A percentile compares a stretch with the other conserved stretches of the same genome.
Conservation (phyloP, 1,140 invertebrate species). For the Metaphire vulgaris region DNA sequence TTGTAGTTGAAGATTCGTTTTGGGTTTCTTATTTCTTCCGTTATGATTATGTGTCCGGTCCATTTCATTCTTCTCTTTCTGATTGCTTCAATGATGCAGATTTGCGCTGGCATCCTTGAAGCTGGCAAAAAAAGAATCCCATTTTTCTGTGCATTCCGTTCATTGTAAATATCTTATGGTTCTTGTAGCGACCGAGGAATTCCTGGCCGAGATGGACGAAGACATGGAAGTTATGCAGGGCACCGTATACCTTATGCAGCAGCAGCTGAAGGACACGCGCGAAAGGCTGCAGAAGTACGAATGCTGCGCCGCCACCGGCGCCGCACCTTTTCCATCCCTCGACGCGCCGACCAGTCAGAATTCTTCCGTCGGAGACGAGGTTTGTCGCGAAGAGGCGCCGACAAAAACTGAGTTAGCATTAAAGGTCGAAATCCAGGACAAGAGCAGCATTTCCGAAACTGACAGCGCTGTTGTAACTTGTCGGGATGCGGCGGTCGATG, state of each 20-base stretch:
- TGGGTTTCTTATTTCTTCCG: too few relatives aligned
- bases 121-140: too few relatives aligned
- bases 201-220: constrained; percentile 90
- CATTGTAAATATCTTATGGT: too few relatives aligned
- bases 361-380: neutral
- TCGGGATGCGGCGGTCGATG: neutral
- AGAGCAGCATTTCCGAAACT: neutral
- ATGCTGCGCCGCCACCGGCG: neutral
- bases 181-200: constrained; percentile 85
- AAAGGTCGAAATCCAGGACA: neutral
- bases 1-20: too few relatives aligned
- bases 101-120: too few relatives aligned
- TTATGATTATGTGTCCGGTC: too few relatives aligned
- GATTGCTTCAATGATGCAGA: too few relatives aligned
- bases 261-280: constrained; percentile 62
- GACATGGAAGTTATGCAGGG: constrained; percentile 98
- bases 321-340: neutral
- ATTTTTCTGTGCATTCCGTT: too few relatives aligned
- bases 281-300: constrained; percentile 30
- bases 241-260: constrained; percentile 87
- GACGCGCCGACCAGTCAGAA: neutral
- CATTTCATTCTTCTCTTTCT: too few relatives aligned
- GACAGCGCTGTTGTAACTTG: neutral
- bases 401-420: neutral
- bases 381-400: neutral